Evolutionary conservation across 1,140 invertebrate genomes (phyloP), one percentile per base, ranked within the genome.

Genomic region (Drosophila repletoides): DNA sequence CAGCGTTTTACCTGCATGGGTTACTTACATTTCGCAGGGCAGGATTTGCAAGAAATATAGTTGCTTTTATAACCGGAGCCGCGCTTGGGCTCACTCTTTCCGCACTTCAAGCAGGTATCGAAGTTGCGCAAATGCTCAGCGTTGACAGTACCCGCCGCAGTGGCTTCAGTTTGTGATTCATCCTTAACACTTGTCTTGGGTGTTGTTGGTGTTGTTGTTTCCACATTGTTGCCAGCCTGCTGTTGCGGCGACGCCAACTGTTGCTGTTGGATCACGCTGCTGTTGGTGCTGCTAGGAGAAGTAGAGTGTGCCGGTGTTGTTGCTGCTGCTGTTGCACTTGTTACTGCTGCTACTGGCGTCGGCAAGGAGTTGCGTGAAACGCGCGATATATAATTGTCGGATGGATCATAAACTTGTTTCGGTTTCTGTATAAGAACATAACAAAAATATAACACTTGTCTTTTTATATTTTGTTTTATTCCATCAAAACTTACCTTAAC

Each of bases 361-460:
- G 45, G 66, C 17, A 66, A 19, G 5, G 58, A 68, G 48, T 45
- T 73, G 52, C 59, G 74, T 15, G 56, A 21, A 31, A 36, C 69
- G 65, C 93, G 93, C 3, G 93, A 93, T n/a, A 94, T 76, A 76
- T 94, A 92, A 69, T 93, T 94, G 55, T 95, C 94, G 0, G 94
- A 95, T n/a, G 94, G 94, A 91, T 95, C 94, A 70, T 94, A 94
- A 1, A 95, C 94, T 65, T 93, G 93, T 69, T 93, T 94, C 0
- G 88, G 88, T 81, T 89, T 89, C 81, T 89, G n/a, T n/a, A n/a
- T n/a, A 26, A 2, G 0, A 29, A 21, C 45, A 21, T 26, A 0
- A n/a, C 5, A 6, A 28, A 17, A 0, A 9, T 19, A 14, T 21
- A 17, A 9, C 24, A 48, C 36, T 4, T 1, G 19, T 19, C 19